Conservation (phyloP, 2,888 invertebrate species). For the Acanthoscelides obtectus region DNA sequence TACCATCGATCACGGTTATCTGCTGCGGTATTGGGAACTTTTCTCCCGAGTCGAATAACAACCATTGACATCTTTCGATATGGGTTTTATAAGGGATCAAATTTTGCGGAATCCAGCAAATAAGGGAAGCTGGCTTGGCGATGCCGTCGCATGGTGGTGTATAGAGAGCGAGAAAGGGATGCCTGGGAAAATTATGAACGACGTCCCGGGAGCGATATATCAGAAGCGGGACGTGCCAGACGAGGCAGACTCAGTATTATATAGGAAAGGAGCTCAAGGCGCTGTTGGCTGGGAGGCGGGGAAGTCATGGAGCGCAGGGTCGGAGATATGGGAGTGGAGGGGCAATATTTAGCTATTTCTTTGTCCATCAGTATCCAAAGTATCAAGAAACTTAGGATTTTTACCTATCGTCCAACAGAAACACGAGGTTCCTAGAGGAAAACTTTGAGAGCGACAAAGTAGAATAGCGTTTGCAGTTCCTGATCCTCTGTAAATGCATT, state of each 20-base stretch:
- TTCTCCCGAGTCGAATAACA: slow-evolving; percentile 1
- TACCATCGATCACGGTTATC: not conserved
- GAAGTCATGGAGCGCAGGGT: not conserved
- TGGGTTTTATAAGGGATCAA: slow-evolving; percentile 13
- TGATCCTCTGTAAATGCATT: too few species aligned
- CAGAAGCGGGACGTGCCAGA: slow-evolving; percentile 49
- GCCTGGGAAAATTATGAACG: slow-evolving; percentile 50
- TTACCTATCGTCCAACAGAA: too few species aligned
- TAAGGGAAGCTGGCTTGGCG: not conserved
- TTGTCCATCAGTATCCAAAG: too few species aligned
- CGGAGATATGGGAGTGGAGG: slow-evolving; percentile 10
- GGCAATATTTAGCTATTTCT: not conserved
- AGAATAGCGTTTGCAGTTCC: too few species aligned
- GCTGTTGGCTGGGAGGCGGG: slow-evolving; percentile 21
- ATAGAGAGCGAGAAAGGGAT: slow-evolving; percentile 19
- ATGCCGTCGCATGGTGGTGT: slow-evolving; percentile 3
- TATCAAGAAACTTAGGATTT: too few species aligned
- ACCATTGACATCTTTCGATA: slow-evolving; percentile 11
- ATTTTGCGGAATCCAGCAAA: slow-evolving; percentile 11
- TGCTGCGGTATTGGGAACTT: not conserved
- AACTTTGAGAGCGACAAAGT: too few species aligned
- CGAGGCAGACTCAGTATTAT: slow-evolving; percentile 47
- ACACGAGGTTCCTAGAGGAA: too few species aligned
- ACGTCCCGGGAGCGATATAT: slow-evolving; percentile 51
- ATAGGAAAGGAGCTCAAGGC: slow-evolving; percentile 46